phyloP scores from a whole-genome alignment of 2,888 invertebrate genomes.

The Aphodius granarius region DNA sequence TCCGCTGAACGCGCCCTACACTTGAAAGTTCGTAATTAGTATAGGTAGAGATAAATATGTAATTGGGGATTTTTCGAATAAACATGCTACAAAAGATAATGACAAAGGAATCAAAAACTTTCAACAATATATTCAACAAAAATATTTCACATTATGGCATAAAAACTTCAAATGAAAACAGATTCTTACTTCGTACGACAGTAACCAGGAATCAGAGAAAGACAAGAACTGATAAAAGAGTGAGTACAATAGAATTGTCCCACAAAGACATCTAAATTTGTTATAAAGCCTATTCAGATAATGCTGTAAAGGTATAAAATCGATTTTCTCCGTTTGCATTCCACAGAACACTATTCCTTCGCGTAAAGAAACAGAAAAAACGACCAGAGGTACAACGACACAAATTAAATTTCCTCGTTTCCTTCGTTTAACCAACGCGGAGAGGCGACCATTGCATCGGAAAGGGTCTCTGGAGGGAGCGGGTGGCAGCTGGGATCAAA shows the following conservation, averaged over 20 bases:
- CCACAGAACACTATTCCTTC: background rate
- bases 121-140: too few species aligned
- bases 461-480: conserved; percentile 44
- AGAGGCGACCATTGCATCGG: conserved; percentile 6
- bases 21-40: too few species aligned
- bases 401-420: conserved; percentile 43
- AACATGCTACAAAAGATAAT: too few species aligned
- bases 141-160: too few species aligned
- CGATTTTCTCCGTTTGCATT: background rate
- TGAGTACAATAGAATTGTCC: background rate
- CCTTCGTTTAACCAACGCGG: conserved; percentile 46
- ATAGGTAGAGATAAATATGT: too few species aligned
- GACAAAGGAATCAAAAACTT: too few species aligned
- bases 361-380: background rate
- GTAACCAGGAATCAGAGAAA: background rate
- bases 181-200: background rate
- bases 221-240: background rate
- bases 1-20: too few species aligned
- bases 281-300: background rate
- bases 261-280: background rate
- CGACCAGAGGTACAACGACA: conserved; percentile 28
- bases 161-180: too few species aligned
- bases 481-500: conserved; percentile 45
- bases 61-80: too few species aligned
- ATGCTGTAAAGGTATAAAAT: background rate